Evolutionary conservation across 2,888 invertebrate species (phyloP), one percentile per base, ranked within the genome.

Genomic region (Taenaris catops): DNA sequence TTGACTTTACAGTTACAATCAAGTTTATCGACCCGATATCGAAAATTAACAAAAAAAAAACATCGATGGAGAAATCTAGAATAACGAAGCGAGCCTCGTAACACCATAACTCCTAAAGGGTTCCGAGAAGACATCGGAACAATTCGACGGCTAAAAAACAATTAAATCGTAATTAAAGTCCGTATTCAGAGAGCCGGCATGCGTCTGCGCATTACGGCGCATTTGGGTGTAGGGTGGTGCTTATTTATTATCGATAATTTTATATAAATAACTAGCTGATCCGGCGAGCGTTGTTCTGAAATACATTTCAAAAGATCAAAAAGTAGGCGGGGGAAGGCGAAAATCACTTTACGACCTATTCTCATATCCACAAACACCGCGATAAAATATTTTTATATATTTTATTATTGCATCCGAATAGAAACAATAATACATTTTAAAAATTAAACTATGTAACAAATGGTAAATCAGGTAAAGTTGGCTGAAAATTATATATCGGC

Each of bases 111-210:
- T 48, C 48, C 46, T 46, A 42, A 48, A 53, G 46, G 39, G 51
- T 83, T 83, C 84, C 46, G 36, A 61, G 79, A 81, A 83, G 53
- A 48, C 44, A 53, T 23, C 50, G 52, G 51, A 71, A 71, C 69
- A 69, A 72, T 75, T 70, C 71, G 58, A 53, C 53, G 68, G 63
- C 68, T 70, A 75, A 80, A 80, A 63, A 83, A 80, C 75, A 80
- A 84, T 83, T 84, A 83, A 80, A 78, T 65, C 68, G 79, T 78
- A 81, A 84, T 84, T 83, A 83, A 74, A 65, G 63, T 50, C 70
- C 74, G 71, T 74, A 83, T 81, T 80, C 78, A 79, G 69, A 63
- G 60, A 58, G 63, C 49, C 53, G 75, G 78, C 67, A 71, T 76
- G 75, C 69, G 70, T 55, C 48, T 46, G 54, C 53, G 67, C 59